phyloP scores from a whole-genome alignment of 2,113 vertebrate species.

The Athene cunicularia region DNA sequence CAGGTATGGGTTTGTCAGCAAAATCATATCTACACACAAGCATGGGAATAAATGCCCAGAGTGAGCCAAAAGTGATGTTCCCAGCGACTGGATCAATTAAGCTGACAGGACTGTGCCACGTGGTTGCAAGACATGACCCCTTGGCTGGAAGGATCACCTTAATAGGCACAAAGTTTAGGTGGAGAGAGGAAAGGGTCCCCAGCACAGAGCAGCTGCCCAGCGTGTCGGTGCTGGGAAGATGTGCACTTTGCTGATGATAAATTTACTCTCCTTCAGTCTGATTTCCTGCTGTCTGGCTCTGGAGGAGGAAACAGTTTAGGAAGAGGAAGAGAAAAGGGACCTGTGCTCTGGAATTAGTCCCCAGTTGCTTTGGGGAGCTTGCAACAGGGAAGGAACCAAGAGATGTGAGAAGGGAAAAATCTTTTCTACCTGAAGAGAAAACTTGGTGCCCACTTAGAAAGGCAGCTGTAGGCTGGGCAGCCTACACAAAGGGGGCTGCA shows the following conservation, averaged over 20 bases:
- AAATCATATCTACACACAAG: not conserved
- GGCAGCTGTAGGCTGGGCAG: not conserved
- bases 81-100: not conserved
- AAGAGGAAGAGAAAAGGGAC: not conserved
- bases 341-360: not conserved
- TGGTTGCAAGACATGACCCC: rapidly evolving
- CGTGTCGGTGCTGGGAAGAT: not conserved
- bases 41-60: not conserved
- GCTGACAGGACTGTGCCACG: not conserved
- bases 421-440: not conserved
- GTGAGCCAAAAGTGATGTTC: rapidly evolving
- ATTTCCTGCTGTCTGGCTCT: not conserved
- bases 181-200: not conserved
- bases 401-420: not conserved
- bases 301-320: not conserved
- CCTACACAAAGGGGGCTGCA: not conserved
- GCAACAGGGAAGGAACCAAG: not conserved
- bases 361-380: not conserved
- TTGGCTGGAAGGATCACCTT: not conserved
- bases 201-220: not conserved
- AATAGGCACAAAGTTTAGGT: not conserved
- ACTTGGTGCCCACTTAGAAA: not conserved
- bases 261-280: not conserved
- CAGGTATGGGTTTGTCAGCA: constrained; percentile 55
- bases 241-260: rapidly evolving